A percentile compares a stretch with the other conserved stretches of the same genome.
These are phyloP conservation scores for Dorcus hopei DNA, from an alignment of 2,888 invertebrate species.

Conservation along the genomic window DNA sequence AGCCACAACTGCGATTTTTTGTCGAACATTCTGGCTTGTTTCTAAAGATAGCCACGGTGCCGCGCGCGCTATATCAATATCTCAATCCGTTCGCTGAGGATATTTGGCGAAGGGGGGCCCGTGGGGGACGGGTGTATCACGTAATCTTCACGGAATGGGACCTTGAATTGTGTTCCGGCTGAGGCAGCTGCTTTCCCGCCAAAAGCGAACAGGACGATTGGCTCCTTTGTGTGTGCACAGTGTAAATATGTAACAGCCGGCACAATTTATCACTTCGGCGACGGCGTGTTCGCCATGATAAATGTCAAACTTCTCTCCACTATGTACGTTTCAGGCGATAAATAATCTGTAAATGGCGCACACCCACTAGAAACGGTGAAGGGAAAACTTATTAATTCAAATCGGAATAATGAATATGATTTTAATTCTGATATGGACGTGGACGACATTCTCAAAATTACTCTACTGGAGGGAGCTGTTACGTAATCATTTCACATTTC, in stretches of 20 bases:
- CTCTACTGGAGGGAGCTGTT: too few species aligned
- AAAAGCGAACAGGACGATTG: constrained; percentile 27
- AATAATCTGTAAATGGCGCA: background rate
- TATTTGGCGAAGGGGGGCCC: constrained; percentile 18
- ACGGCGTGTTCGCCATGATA: background rate
- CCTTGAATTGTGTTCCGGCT: constrained; percentile 33
- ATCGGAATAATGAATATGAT: too few species aligned
- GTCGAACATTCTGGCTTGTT: constrained; percentile 13
- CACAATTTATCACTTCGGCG: background rate
- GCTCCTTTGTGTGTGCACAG: constrained; percentile 4
- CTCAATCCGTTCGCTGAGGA: constrained; percentile 24
- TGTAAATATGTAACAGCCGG: background rate
- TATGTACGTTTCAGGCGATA: background rate
- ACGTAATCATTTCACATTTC: too few species aligned
- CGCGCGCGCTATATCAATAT: constrained; percentile 27
- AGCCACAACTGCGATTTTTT: background rate
- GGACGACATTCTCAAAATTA: too few species aligned
- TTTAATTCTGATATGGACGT: too few species aligned
- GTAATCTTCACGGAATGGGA: constrained; percentile 34
- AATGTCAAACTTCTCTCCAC: background rate
- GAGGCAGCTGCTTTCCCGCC: constrained; percentile 30
- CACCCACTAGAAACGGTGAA: too few species aligned
- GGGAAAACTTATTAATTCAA: too few species aligned
- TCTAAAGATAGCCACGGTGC: constrained; percentile 14
- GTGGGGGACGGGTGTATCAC: constrained; percentile 21